Evolutionary conservation across 2,797 vertebrate species (phyloP).

Genomic region (Tolypeutes matacus): DNA sequence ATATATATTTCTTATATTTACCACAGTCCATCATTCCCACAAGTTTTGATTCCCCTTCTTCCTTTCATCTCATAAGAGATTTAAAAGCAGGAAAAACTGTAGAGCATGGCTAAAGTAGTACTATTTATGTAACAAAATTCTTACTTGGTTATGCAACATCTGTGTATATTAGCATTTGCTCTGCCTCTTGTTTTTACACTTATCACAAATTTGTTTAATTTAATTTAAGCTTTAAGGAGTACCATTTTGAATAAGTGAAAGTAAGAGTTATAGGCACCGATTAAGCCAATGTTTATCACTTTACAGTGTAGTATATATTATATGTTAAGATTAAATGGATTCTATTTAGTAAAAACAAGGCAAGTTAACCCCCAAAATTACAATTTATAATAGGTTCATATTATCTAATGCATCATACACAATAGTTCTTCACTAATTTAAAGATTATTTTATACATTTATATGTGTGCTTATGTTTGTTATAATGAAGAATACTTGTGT

Average conservation of each 20-base stretch:
- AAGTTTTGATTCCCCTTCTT: background rate
- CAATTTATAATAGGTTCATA: background rate
- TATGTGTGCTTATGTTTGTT: background rate
- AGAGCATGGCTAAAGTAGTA: background rate
- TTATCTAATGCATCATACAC: background rate
- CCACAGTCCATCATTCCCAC: background rate
- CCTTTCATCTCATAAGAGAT: background rate
- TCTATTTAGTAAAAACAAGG: background rate
- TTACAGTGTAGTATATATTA: background rate
- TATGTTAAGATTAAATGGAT: conserved; percentile 8
- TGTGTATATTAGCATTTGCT: background rate
- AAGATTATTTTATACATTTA: background rate
- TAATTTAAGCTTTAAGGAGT: conserved; percentile 16
- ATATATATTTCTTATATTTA: no score
- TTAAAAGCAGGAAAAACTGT: background rate
- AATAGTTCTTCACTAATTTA: background rate
- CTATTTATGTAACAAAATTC: background rate
- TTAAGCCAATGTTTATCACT: conserved; percentile 17
- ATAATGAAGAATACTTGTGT: background rate
- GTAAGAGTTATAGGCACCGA: background rate
- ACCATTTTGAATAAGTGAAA: conserved; percentile 15
- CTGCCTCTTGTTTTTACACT: background rate
- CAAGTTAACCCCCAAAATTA: conserved; percentile 10
- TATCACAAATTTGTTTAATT: background rate
- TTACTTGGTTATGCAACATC: background rate